Percentiles rank a stretch among this genome's conserved stretches.
Evolutionary conservation across 2,113 vertebrate species (phyloP).

Genomic region (Globicephala melas): DNA sequence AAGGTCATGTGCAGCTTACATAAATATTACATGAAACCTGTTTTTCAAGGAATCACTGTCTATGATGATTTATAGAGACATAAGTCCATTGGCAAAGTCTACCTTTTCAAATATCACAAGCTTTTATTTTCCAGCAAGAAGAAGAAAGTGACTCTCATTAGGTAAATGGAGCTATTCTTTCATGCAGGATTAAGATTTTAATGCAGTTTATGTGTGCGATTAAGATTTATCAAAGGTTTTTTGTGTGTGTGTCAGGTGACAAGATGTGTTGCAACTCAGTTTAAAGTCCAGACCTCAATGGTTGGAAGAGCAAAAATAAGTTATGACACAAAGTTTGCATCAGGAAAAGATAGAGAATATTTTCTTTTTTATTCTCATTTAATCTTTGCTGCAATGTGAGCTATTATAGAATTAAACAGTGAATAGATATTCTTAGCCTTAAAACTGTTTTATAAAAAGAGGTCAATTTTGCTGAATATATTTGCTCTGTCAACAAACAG

Average conservation of each 20-base stretch:
- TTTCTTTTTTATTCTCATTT: neutral
- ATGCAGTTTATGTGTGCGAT: neutral
- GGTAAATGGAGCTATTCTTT: neutral
- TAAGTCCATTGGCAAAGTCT: neutral
- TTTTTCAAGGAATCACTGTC: constrained; percentile 56
- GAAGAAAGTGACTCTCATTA: neutral
- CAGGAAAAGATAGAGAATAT: neutral
- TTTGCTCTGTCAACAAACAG: constrained; percentile 28
- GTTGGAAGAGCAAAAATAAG: neutral
- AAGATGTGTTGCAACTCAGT: neutral
- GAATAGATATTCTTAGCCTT: neutral
- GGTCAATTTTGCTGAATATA: constrained; percentile 19
- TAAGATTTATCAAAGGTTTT: neutral
- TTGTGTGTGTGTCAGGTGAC: neutral
- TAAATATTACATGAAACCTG: constrained; percentile 65
- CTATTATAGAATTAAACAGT: neutral
- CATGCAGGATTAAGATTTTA: constrained; percentile 15
- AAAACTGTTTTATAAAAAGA: constrained; percentile 25
- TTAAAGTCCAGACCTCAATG: neutral
- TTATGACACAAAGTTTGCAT: neutral
- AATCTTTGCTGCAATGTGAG: neutral
- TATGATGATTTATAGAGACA: constrained; percentile 13
- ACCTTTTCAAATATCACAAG: neutral
- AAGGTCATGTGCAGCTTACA: constrained; percentile 38
- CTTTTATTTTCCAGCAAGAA: constrained; percentile 18